Conservation (phyloP, 2,888 invertebrate species). For the Pachliopta kotzebuea region DNA sequence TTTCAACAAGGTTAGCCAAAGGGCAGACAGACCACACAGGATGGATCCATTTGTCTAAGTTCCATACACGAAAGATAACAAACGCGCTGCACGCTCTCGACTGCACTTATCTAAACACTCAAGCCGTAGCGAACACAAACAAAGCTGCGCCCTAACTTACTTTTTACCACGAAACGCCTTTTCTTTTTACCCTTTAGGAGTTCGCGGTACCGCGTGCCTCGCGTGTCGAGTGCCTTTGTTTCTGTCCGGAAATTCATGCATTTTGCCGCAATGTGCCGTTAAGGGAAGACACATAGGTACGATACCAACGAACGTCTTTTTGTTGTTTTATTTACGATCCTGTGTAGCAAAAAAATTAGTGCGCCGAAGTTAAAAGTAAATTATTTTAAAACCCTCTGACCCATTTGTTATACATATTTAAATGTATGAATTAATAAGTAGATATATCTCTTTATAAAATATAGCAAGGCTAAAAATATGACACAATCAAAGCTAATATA, state of each 20-base stretch:
- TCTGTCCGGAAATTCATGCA: constrained; percentile 69
- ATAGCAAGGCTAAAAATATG: no score
- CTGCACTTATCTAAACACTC: constrained; percentile 80
- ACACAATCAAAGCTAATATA: no score
- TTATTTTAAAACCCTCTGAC: constrained; percentile 26
- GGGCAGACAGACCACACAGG: constrained; percentile 72
- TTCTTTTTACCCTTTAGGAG: constrained; percentile 70
- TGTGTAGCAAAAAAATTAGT: constrained; percentile 30
- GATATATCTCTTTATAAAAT: neutral
- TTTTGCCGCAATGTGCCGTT: constrained; percentile 65
- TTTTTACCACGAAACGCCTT: constrained; percentile 74
- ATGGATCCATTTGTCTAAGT: constrained; percentile 73
- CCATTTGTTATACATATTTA: constrained; percentile 25
- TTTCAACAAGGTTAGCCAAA: constrained; percentile 11
- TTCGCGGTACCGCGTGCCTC: constrained; percentile 64
- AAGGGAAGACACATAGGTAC: constrained; percentile 59
- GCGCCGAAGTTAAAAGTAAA: constrained; percentile 33
- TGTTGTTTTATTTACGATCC: constrained; percentile 49
- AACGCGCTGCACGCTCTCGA: constrained; percentile 67
- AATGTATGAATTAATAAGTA: neutral
- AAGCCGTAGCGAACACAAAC: constrained; percentile 74
- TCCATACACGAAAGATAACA: constrained; percentile 71
- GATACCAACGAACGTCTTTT: constrained; percentile 56
- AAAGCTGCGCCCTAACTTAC: constrained; percentile 72
- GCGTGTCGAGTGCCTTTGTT: constrained; percentile 71